phyloP scores from a whole-genome alignment of 1,140 invertebrate genomes.

The Ruditapes philippinarum region DNA sequence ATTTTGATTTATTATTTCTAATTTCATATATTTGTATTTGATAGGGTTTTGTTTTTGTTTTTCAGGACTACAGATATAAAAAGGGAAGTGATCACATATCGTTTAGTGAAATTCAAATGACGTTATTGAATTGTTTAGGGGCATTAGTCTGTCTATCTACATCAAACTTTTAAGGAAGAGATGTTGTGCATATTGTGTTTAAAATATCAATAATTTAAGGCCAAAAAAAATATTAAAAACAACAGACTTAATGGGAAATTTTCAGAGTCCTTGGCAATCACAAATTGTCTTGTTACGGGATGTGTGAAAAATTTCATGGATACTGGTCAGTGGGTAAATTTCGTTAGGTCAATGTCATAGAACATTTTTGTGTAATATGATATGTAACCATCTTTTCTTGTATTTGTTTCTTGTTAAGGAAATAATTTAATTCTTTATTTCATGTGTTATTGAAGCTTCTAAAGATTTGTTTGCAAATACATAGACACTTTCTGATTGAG shows the following conservation, averaged over 20 bases:
- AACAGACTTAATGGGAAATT: not conserved
- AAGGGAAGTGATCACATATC: not conserved
- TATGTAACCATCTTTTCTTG: too few species aligned
- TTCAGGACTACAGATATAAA: constrained; percentile 38
- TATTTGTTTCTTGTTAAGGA: too few species aligned
- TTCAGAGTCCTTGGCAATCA: constrained; percentile 1
- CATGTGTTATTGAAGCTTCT: too few species aligned
- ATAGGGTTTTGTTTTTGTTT: not conserved
- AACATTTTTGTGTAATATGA: too few species aligned
- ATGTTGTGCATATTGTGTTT: constrained; percentile 41
- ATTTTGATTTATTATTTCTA: too few species aligned
- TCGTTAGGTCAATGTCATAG: too few species aligned
- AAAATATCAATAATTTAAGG: not conserved
- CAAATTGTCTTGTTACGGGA: not conserved
- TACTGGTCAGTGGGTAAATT: too few species aligned
- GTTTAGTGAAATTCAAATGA: not conserved
- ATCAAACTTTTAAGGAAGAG: not conserved
- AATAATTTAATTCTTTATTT: too few species aligned
- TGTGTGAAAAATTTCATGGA: too few species aligned
- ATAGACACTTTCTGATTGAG: not conserved
- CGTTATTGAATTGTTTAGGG: not conserved
- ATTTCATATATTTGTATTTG: too few species aligned
- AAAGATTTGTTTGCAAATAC: too few species aligned
- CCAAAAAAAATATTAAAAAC: not conserved
- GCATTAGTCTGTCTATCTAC: constrained; percentile 16